Evolutionary conservation across 2,113 vertebrate species (phyloP), one percentile per base, ranked within the genome.

Genomic region (Dromaius novaehollandiae): DNA sequence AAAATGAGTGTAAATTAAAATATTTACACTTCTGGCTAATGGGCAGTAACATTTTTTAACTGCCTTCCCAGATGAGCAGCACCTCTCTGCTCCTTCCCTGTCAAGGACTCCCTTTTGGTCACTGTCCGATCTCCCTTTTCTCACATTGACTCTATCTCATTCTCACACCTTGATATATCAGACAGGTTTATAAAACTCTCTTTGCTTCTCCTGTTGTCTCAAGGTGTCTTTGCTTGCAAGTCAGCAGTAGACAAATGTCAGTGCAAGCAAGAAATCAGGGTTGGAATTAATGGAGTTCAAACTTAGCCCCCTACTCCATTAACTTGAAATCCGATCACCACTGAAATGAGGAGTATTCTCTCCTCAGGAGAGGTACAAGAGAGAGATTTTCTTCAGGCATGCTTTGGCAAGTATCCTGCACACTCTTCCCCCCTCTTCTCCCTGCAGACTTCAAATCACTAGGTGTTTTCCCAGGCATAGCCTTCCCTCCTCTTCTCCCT

Each of bases 141-240:
- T 71, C 46, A 56, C 22, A 19, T 55, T 42, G 61, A 4, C 63
- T 74, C 30, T 48, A 2, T 64, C 13, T 82, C n/a, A 14, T 44
- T 70, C 9, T 34, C 48, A 2, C 1, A 0, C 22, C 70, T 8
- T 0, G 10, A 7, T 4, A 16, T 32, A 28, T 2, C 13, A 8
- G 24, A 15, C 34, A 48, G 42, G 34, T 30, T 51, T 86, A 46
- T 26, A 63, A 73, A 36, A 24, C 13, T 79, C 2, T 4, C 2
- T 4, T 68, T 86, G 22, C 5, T 86, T 61, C 66, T 53, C 6
- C 32, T 74, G 15, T 48, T 61, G 18, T 53, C 14, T 71, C 13
- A 34, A 22, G 6, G 77, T 60, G 9, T 69, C 36, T 19, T 26
- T 81, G 21, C n/a, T 24, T 73, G 38, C 9, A 55, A 48, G 18